Conservation (phyloP, 2,888 invertebrate genomes). For the Metalampra italica region DNA sequence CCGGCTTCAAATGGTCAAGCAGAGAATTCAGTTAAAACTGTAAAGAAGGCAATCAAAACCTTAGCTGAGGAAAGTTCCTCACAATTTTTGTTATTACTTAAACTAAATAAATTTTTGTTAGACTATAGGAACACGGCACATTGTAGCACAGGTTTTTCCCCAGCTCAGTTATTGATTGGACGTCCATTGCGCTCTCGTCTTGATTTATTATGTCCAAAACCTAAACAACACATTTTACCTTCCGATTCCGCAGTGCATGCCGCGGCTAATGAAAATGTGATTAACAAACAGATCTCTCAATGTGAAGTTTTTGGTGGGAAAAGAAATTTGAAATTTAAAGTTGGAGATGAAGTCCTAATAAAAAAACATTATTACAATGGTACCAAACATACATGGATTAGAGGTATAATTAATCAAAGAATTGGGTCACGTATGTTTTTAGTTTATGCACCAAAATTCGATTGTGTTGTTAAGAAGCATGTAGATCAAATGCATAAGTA, state of each 20-base stretch:
- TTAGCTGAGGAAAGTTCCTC: conserved; percentile 1
- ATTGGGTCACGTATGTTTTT: conserved; percentile 4
- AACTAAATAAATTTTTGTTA: conserved; percentile 14
- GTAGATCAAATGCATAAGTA: conserved; percentile 1
- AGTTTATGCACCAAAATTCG: conserved; percentile 3
- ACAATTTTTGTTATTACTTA: neutral
- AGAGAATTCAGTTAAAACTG: conserved; percentile 14
- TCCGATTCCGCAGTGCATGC: too few relatives aligned
- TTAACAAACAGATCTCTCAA: too few relatives aligned
- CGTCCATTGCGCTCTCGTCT: conserved; percentile 10
- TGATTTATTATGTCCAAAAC: conserved; percentile 11
- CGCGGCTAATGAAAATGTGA: too few relatives aligned
- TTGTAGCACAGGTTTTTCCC: conserved; percentile 12
- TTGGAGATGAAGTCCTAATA: conserved; percentile 8
- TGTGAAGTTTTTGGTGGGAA: too few relatives aligned
- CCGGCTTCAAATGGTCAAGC: conserved; percentile 17
- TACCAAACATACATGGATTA: conserved; percentile 7
- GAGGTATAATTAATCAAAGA: neutral
- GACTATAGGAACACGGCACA: conserved; percentile 13
- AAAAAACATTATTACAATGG: conserved; percentile 10
- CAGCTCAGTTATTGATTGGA: conserved; percentile 14
- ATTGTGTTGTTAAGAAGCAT: conserved; percentile 8
- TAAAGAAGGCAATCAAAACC: conserved; percentile 16
- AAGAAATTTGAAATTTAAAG: conserved; percentile 3
- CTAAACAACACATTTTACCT: too few relatives aligned